Evolutionary conservation across 2,797 vertebrate genomes (phyloP).

Genomic region (Taeniopygia guttata): DNA sequence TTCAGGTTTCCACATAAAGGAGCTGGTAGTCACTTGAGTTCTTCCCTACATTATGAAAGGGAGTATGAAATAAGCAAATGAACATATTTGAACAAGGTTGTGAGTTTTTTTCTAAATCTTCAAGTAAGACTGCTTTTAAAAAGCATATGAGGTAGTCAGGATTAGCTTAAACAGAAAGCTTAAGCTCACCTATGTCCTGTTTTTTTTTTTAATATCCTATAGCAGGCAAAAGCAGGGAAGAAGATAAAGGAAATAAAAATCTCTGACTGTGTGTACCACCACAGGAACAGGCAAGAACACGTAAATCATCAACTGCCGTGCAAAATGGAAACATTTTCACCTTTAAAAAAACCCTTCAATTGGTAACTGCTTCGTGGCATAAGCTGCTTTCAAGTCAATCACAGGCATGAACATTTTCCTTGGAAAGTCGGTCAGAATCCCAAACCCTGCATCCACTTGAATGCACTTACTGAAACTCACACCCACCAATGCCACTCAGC

Average conservation of each 20-base stretch:
- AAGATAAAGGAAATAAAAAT: not conserved
- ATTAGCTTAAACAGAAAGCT: not conserved
- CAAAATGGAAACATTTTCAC: not conserved
- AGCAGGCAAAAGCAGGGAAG: not conserved
- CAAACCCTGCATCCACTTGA: not conserved
- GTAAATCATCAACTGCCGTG: not conserved
- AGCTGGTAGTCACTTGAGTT: not conserved
- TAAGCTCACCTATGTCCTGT: not conserved
- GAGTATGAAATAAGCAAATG: not conserved
- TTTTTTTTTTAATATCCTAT: not conserved
- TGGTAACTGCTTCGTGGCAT: not conserved
- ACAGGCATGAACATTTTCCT: not conserved
- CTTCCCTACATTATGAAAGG: not conserved
- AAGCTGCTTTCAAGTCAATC: not conserved
- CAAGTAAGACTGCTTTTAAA: not conserved
- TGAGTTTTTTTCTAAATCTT: not conserved
- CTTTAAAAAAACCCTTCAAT: not conserved
- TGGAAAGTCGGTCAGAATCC: not conserved
- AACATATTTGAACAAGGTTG: not conserved
- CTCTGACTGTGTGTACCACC: not conserved
- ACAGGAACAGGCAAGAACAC: not conserved
- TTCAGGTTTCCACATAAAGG: not conserved
- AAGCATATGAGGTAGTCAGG: not conserved
- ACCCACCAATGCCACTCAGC: fast-evolving
- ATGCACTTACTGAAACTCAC: not conserved